A percentile compares a stretch with the other conserved stretches of the same genome.
phyloP scores from a whole-genome alignment of 1,140 invertebrate species.

The Drosophila willistoni region DNA sequence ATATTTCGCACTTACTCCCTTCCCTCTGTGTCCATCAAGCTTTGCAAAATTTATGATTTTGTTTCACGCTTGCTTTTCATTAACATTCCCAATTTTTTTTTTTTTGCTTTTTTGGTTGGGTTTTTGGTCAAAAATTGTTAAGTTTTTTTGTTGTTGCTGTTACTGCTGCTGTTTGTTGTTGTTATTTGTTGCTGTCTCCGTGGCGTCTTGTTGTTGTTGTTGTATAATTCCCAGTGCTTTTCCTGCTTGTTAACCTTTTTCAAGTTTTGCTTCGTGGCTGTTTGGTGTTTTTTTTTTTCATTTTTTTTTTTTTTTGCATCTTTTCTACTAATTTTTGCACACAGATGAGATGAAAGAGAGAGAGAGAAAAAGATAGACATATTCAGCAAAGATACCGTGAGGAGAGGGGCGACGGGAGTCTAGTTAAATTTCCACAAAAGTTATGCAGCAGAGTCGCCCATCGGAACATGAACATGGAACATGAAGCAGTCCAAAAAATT shows the following conservation, averaged over 20 bases:
- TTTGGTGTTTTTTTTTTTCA: constrained; percentile 5
- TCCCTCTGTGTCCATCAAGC: constrained; percentile 35
- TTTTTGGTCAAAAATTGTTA: constrained; percentile 69
- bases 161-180: constrained; percentile 28
- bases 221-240: constrained; percentile 53
- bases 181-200: constrained; percentile 6
- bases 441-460: constrained; percentile 68
- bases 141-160: constrained; percentile 48
- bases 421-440: constrained; percentile 74
- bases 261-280: constrained; percentile 52
- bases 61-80: constrained; percentile 82
- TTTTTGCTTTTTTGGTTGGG: constrained; percentile 28
- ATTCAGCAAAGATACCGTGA: too few species aligned
- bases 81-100: constrained; percentile 56
- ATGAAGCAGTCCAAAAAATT: constrained; percentile 61
- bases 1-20: constrained; percentile 26
- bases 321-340: constrained; percentile 69
- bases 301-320: constrained; percentile 29
- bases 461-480: constrained; percentile 51
- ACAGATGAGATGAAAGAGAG: constrained; percentile 22
- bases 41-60: constrained; percentile 79
- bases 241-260: constrained; percentile 78
- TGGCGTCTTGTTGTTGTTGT: constrained; percentile 30
- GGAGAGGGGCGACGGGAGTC: too few species aligned
- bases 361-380: background rate